phyloP scores from a whole-genome alignment of 1,140 invertebrate genomes.

The Babylonia areolata region DNA sequence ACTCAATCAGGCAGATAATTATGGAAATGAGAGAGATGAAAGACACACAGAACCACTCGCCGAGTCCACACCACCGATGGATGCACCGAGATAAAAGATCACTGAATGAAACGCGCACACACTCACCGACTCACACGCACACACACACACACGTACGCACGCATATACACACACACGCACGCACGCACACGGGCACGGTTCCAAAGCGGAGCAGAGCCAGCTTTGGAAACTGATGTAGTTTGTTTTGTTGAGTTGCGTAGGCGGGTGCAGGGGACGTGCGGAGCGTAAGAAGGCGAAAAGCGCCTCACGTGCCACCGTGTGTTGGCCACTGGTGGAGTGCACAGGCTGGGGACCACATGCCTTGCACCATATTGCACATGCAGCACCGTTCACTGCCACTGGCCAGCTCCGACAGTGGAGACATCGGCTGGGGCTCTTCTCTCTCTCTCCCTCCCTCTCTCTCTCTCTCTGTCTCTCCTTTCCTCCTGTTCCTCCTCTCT shows the following conservation, averaged over 20 bases:
- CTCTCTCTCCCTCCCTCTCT: conserved; percentile 4
- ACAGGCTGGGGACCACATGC: neutral
- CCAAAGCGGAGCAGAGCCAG: neutral
- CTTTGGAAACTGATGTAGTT: conserved; percentile 30
- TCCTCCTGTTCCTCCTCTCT: neutral
- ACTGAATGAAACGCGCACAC: neutral
- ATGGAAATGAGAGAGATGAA: neutral
- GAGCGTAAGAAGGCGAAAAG: conserved; percentile 18
- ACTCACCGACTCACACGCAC: neutral
- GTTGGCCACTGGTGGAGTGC: neutral
- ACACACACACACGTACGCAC: neutral
- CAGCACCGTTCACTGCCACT: neutral
- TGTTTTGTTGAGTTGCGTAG: conserved; percentile 28
- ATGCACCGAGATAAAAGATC: neutral
- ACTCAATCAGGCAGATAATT: neutral
- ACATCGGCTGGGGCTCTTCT: neutral
- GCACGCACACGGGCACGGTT: neutral
- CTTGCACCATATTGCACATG: conserved; percentile 12
- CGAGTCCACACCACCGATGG: neutral
- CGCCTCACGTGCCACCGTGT: neutral
- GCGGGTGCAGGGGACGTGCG: conserved; percentile 7
- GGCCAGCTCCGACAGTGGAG: neutral
- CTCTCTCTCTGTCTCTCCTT: neutral
- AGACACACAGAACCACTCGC: neutral
- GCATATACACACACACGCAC: neutral